Percentiles rank a stretch among this genome's conserved stretches.
These are phyloP conservation scores for Apocrypta bakeri DNA, from an alignment of 1,140 invertebrate genomes.

Conservation along the genomic window DNA sequence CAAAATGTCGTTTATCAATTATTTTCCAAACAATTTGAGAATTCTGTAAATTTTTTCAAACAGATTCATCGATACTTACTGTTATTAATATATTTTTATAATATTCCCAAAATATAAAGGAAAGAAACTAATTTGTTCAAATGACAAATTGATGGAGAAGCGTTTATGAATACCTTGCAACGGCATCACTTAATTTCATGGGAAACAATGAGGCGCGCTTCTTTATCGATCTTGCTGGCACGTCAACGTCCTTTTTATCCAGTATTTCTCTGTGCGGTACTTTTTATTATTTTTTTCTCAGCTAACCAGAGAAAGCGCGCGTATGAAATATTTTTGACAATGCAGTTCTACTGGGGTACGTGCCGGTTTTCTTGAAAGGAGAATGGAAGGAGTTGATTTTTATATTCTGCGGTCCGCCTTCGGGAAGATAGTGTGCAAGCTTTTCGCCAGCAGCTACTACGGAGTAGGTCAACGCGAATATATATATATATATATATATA, in stretches of 20 bases:
- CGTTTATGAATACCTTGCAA: no score
- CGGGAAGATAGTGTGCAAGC: not conserved
- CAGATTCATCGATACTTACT: no score
- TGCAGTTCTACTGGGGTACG: not conserved
- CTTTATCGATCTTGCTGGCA: slow-evolving; percentile 22
- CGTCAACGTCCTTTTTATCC: slow-evolving; percentile 5
- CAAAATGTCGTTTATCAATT: no score
- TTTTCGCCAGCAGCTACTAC: not conserved
- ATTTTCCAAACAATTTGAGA: no score
- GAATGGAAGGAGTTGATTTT: slow-evolving; percentile 26
- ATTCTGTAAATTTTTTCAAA: no score
- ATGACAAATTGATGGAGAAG: no score
- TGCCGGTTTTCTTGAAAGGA: not conserved
- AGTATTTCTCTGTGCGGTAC: not conserved
- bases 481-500: not conserved
- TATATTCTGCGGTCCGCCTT: slow-evolving; percentile 6
- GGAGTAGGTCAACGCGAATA: slow-evolving; percentile 2
- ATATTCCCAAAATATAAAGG: no score
- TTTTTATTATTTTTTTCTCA: not conserved
- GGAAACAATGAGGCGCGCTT: slow-evolving; percentile 34
- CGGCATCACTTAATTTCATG: slow-evolving; percentile 34
- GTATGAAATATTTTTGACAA: slow-evolving; percentile 31
- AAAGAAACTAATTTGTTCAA: no score
- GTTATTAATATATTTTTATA: no score
- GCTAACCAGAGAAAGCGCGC: no score